Percentiles rank a stretch among this genome's conserved stretches.
Evolutionary conservation across 2,797 vertebrate genomes (phyloP).

Genomic region (Zenarchopterus dispar): DNA sequence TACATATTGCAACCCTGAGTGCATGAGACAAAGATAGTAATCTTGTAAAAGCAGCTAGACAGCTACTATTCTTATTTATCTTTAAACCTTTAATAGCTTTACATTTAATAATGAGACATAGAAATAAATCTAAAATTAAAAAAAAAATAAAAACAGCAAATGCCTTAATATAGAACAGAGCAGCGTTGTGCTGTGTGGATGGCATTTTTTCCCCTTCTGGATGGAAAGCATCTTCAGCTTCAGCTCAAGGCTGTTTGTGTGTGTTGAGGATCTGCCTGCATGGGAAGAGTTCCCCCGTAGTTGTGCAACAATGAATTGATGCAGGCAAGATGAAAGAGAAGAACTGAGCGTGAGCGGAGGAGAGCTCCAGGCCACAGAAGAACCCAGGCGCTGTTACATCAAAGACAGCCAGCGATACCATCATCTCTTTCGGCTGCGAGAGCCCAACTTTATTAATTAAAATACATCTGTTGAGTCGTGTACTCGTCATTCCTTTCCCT

Average conservation of each 20-base stretch:
- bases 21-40: neutral
- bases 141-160: slow-evolving; percentile 6
- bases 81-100: too few relatives aligned
- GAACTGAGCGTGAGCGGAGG: slow-evolving; percentile 47
- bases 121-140: neutral
- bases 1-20: neutral
- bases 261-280: slow-evolving; percentile 32
- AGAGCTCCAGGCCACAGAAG: slow-evolving; percentile 66
- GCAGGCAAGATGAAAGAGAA: slow-evolving; percentile 57
- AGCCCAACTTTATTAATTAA: slow-evolving; percentile 77
- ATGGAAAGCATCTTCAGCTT: slow-evolving; percentile 30
- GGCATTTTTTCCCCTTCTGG: slow-evolving; percentile 24
- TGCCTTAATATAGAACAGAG: slow-evolving; percentile 5
- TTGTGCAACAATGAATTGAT: slow-evolving; percentile 46
- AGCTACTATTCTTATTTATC: neutral
- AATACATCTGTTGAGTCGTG: slow-evolving; percentile 64
- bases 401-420: slow-evolving; percentile 70
- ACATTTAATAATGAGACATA: too few relatives aligned
- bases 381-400: slow-evolving; percentile 72
- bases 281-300: slow-evolving; percentile 21
- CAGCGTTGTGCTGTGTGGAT: slow-evolving; percentile 14
- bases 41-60: neutral
- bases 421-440: slow-evolving; percentile 67
- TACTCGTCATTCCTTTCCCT: slow-evolving; percentile 44
- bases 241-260: slow-evolving; percentile 33